A percentile compares a stretch with the other conserved stretches of the same genome.
Evolutionary conservation across 1,140 invertebrate species (phyloP).

Genomic region (Heliconius hewitsoni): DNA sequence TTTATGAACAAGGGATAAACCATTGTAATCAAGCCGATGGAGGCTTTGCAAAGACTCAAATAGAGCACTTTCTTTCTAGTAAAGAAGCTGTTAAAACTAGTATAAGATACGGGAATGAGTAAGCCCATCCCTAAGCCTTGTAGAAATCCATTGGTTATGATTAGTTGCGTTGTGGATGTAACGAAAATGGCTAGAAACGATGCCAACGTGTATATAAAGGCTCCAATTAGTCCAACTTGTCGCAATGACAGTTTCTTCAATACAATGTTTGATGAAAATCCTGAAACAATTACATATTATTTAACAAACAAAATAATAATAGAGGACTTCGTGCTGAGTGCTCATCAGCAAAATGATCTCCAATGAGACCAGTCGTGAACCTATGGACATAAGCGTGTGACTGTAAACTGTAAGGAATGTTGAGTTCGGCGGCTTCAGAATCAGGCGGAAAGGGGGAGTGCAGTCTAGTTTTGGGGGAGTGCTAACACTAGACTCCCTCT

Average conservation of each 20-base stretch:
- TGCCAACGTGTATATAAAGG: slow-evolving; percentile 80
- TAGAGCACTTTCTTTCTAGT: slow-evolving; percentile 81
- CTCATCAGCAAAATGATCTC: no score
- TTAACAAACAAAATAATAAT: background rate
- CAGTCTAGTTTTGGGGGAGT: no score
- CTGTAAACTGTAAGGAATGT: no score
- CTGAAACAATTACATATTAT: slow-evolving; percentile 54
- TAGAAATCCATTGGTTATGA: slow-evolving; percentile 77
- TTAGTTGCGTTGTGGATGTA: slow-evolving; percentile 79
- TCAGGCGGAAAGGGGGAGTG: no score
- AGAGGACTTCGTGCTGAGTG: no score
- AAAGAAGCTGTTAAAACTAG: slow-evolving; percentile 75
- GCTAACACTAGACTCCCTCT: no score
- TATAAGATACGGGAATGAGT: slow-evolving; percentile 73
- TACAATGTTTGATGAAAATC: slow-evolving; percentile 75
- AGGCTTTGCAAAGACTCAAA: slow-evolving; percentile 83
- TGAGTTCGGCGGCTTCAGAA: no score
- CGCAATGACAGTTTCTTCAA: slow-evolving; percentile 81
- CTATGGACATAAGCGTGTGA: no score
- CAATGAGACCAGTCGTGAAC: no score
- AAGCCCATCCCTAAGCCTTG: slow-evolving; percentile 75
- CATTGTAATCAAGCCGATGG: slow-evolving; percentile 83
- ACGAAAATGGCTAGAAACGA: slow-evolving; percentile 81
- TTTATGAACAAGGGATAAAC: slow-evolving; percentile 82
- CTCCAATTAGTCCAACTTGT: slow-evolving; percentile 82